A percentile compares a stretch with the other conserved stretches of the same genome.
Conservation (phyloP, 2,797 vertebrate species). For the Characodon lateralis region DNA sequence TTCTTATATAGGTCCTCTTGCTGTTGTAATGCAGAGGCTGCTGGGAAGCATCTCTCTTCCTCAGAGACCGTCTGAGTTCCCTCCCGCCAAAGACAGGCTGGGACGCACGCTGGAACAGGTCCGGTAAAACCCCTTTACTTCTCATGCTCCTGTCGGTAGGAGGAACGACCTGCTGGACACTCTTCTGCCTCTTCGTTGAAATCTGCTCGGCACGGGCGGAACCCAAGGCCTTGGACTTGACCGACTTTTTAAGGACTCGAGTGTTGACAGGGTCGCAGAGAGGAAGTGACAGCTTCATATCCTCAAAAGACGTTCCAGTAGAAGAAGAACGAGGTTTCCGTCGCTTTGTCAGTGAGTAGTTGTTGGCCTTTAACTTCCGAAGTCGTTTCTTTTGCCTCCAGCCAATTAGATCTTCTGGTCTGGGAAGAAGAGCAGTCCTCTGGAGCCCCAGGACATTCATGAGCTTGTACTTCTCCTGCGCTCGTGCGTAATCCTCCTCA, state of each 20-base stretch:
- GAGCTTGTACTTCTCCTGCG: constrained; percentile 84
- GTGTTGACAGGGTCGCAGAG: constrained; percentile 76
- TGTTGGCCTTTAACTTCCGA: constrained; percentile 83
- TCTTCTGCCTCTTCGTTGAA: constrained; percentile 54
- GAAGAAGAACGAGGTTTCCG: constrained; percentile 72
- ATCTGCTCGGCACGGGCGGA: constrained; percentile 31
- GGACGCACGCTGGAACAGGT: constrained; percentile 57
- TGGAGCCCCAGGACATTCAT: constrained; percentile 84
- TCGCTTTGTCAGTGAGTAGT: constrained; percentile 82
- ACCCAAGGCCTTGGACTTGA: constrained; percentile 64
- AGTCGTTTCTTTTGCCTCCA: constrained; percentile 86
- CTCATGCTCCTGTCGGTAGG: constrained; percentile 77
- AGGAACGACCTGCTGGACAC: constrained; percentile 32
- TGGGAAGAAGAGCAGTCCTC: constrained; percentile 81
- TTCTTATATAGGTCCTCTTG: constrained; percentile 49
- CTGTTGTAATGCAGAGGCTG: constrained; percentile 32
- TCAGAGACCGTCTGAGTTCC: constrained; percentile 68
- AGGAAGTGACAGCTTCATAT: constrained; percentile 71
- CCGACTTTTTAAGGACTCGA: constrained; percentile 67
- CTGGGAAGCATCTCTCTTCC: constrained; percentile 42
- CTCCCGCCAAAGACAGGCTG: constrained; percentile 45
- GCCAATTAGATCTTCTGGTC: constrained; percentile 82
- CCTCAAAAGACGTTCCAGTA: constrained; percentile 40
- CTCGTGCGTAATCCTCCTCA: constrained; percentile 79
- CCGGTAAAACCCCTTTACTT: constrained; percentile 67